phyloP scores from a whole-genome alignment of 2,888 invertebrate species.

The Thyatira batis region DNA sequence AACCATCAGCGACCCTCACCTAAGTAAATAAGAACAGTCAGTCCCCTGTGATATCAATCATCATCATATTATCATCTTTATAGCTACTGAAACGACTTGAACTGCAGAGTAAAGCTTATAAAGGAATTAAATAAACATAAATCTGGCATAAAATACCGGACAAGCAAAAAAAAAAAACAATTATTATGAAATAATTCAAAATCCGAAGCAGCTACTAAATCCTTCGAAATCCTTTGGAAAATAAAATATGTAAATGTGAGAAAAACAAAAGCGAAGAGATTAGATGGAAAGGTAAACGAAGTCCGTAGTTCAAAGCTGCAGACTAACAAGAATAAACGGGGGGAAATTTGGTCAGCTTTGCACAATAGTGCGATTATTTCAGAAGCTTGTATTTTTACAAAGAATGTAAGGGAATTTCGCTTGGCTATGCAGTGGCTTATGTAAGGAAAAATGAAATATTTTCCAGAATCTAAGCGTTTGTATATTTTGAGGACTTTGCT shows the following conservation, averaged over 20 bases:
- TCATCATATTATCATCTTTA: no score
- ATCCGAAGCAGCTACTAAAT: not conserved
- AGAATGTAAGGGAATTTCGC: not conserved
- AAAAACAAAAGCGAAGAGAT: slow-evolving; percentile 2
- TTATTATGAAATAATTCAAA: not conserved
- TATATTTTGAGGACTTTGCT: not conserved
- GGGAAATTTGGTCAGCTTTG: not conserved
- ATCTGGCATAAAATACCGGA: not conserved
- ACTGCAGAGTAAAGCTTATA: no score
- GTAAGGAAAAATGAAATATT: not conserved
- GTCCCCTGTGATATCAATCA: no score
- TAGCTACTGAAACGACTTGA: no score
- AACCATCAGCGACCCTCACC: no score
- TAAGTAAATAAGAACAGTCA: no score
- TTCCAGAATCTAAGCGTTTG: no score
- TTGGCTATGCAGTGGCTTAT: not conserved
- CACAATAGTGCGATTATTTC: not conserved
- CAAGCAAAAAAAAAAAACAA: slow-evolving; percentile 2
- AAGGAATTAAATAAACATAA: no score
- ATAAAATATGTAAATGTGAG: slow-evolving; percentile 3
- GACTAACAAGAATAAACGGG: not conserved
- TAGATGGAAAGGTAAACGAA: not conserved
- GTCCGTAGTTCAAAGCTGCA: not conserved
- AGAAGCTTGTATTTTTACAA: not conserved
- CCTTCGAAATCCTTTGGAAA: not conserved